phyloP scores from a whole-genome alignment of 2,888 invertebrate genomes.

The Deilephila porcellus region DNA sequence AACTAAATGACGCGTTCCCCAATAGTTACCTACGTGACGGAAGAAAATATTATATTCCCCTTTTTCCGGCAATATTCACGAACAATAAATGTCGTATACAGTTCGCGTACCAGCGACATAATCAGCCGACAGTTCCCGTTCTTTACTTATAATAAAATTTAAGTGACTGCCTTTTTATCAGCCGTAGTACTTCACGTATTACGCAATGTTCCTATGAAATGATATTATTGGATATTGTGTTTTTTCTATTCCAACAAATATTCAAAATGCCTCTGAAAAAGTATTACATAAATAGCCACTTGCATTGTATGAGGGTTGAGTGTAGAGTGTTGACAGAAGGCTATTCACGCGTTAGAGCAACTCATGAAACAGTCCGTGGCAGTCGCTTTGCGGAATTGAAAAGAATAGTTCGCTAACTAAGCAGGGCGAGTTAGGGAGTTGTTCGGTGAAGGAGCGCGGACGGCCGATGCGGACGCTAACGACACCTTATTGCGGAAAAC shows the following conservation, averaged over 20 bases:
- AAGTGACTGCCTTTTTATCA: conserved; percentile 4
- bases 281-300: no score
- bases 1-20: conserved; percentile 53
- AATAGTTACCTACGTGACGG: conserved; percentile 48
- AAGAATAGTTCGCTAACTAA: conserved; percentile 63
- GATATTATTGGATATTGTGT: neutral
- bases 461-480: conserved; percentile 52
- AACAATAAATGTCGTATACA: conserved; percentile 34
- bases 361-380: conserved; percentile 1
- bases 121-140: conserved; percentile 24
- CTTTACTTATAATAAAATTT: conserved; percentile 4
- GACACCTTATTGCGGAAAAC: conserved; percentile 55
- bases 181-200: neutral
- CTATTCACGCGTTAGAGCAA: neutral
- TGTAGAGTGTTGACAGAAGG: neutral
- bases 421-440: conserved; percentile 50
- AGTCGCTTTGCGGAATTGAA: conserved; percentile 51
- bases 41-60: conserved; percentile 45
- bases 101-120: neutral
- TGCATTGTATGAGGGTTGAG: no score
- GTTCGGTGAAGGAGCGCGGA: conserved; percentile 31
- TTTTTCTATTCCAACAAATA: neutral
- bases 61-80: conserved; percentile 39
- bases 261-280: no score
- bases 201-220: neutral